Evolutionary conservation across 2,888 invertebrate genomes (phyloP).

Genomic region (Oegoconia quadripuncta): DNA sequence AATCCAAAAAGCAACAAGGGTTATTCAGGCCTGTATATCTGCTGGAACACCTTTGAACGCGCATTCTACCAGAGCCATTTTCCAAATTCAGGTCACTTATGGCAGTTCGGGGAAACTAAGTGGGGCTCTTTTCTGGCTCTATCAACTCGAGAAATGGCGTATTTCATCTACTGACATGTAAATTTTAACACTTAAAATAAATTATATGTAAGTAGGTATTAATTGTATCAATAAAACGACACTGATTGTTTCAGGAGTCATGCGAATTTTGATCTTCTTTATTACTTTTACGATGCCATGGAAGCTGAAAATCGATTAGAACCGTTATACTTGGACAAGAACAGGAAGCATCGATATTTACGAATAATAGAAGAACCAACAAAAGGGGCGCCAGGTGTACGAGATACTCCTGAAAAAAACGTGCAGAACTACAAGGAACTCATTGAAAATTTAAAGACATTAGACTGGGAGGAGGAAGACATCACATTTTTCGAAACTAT

Average conservation of each 20-base stretch:
- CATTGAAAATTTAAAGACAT: conserved; percentile 79
- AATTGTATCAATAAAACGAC: no score
- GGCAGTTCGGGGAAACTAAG: conserved; percentile 91
- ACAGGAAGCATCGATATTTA: conserved; percentile 86
- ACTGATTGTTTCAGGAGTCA: conserved; percentile 82
- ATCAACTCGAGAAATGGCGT: conserved; percentile 93
- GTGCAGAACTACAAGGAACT: conserved; percentile 81
- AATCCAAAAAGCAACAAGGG: conserved; percentile 82
- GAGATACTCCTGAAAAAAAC: conserved; percentile 83
- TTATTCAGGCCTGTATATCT: conserved; percentile 89
- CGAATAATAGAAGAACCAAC: conserved; percentile 79
- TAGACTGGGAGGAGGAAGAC: conserved; percentile 87
- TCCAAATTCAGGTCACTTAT: conserved; percentile 90
- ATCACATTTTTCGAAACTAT: conserved; percentile 84
- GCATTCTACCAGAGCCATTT: conserved; percentile 90
- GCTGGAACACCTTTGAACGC: conserved; percentile 91
- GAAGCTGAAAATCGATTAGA: conserved; percentile 82
- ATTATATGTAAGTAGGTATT: background rate
- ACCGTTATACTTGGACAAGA: conserved; percentile 83
- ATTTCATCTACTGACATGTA: conserved; percentile 89
- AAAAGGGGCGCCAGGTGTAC: conserved; percentile 79
- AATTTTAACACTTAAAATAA: conserved; percentile 28
- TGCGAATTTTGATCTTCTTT: conserved; percentile 93
- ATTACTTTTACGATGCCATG: conserved; percentile 93
- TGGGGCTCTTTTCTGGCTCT: conserved; percentile 91